These are phyloP conservation scores for Punctoribates punctum DNA, from an alignment of 2,888 invertebrate genomes.

Conservation along the genomic window DNA sequence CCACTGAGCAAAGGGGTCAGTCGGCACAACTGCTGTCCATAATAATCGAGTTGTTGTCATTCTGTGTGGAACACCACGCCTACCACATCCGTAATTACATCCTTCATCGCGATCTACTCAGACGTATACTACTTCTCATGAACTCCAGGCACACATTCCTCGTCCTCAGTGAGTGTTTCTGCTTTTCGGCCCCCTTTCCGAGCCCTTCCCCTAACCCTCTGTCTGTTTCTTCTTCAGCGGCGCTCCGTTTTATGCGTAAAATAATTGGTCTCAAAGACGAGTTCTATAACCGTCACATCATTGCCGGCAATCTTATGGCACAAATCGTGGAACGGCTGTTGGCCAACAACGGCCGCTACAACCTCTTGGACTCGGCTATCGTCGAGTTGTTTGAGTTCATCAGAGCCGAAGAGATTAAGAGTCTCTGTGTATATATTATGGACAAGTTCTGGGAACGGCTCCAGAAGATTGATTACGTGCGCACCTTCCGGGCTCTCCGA, in stretches of 20 bases:
- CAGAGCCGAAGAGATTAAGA: conserved; percentile 64
- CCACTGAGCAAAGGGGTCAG: conserved; percentile 68
- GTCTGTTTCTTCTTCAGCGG: conserved; percentile 59
- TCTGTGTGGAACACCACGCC: conserved; percentile 98
- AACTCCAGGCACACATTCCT: conserved; percentile 95
- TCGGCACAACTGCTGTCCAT: conserved; percentile 92
- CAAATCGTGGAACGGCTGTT: conserved; percentile 95
- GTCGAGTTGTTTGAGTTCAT: conserved; percentile 99
- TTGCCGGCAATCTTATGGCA: conserved; percentile 87
- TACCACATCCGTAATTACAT: conserved; percentile 98
- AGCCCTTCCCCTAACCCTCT: no score
- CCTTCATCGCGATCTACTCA: conserved; percentile 90
- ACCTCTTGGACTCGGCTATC: conserved; percentile 96
- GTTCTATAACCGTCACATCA: conserved; percentile 94
- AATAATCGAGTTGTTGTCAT: conserved; percentile 90
- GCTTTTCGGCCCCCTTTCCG: no score
- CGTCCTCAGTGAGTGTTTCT: conserved; percentile 69
- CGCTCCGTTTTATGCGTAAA: conserved; percentile 93
- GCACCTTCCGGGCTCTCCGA: conserved; percentile 92
- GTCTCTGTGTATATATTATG: conserved; percentile 73
- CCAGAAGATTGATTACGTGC: conserved; percentile 93
- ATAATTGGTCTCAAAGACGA: conserved; percentile 97
- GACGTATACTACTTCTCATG: conserved; percentile 91
- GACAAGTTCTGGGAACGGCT: conserved; percentile 93
- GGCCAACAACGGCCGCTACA: conserved; percentile 95